phyloP scores from a whole-genome alignment of 2,888 invertebrate species.

The Rhopalosiphum nymphaeae region DNA sequence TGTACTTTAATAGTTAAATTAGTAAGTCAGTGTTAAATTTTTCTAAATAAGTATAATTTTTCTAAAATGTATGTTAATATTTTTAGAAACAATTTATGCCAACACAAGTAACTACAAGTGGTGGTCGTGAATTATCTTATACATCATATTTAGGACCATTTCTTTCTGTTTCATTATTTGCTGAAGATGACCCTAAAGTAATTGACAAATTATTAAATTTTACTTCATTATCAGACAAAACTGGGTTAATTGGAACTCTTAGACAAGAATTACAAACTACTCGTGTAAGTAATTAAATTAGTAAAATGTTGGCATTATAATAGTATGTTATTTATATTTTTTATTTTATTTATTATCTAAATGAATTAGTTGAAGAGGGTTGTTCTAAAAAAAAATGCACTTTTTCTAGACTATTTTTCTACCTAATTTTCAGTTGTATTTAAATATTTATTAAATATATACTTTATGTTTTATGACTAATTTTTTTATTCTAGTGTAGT shows the following conservation, averaged over 20 bases:
- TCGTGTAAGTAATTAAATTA: slow-evolving; percentile 71
- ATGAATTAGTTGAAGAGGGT: neutral
- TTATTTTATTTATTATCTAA: neutral
- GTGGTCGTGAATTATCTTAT: slow-evolving; percentile 87
- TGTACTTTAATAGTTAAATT: slow-evolving; percentile 78
- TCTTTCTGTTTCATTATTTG: slow-evolving; percentile 90
- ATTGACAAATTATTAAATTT: slow-evolving; percentile 80
- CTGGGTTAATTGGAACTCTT: slow-evolving; percentile 77
- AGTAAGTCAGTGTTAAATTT: slow-evolving; percentile 68
- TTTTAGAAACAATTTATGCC: slow-evolving; percentile 79
- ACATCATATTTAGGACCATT: slow-evolving; percentile 93
- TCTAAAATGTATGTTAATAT: slow-evolving; percentile 63
- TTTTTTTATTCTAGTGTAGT: neutral
- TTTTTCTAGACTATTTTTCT: neutral
- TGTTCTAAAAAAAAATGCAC: neutral
- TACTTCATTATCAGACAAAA: slow-evolving; percentile 76
- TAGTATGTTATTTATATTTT: neutral
- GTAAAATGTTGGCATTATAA: neutral
- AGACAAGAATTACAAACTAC: slow-evolving; percentile 86
- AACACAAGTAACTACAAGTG: slow-evolving; percentile 77
- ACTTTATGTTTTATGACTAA: neutral
- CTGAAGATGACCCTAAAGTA: slow-evolving; percentile 92
- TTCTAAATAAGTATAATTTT: neutral
- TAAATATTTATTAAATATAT: neutral
- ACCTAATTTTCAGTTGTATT: neutral